A percentile compares a stretch with the other conserved stretches of the same genome.
Conservation (phyloP, 2,113 vertebrate species). For the Salvator merianae region DNA sequence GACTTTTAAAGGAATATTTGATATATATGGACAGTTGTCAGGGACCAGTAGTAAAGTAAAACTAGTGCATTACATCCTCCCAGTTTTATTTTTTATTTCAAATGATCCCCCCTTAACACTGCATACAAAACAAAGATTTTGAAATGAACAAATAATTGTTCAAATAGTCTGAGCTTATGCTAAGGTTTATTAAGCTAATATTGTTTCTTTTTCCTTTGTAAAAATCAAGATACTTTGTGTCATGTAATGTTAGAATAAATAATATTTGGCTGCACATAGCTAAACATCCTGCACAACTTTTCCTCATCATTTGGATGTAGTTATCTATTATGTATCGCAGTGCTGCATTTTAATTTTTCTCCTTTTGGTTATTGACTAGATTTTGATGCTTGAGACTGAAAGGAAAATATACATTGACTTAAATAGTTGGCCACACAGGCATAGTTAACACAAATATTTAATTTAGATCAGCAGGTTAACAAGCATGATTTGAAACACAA, state of each 20-base stretch:
- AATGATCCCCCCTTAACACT: background rate
- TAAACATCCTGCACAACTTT: too few relatives aligned
- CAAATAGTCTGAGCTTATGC: too few relatives aligned
- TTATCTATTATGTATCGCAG: background rate
- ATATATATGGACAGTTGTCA: background rate
- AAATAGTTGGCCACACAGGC: background rate
- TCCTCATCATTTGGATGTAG: background rate
- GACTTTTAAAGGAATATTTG: too few relatives aligned
- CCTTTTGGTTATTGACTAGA: background rate
- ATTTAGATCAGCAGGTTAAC: background rate
- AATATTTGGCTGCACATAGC: too few relatives aligned
- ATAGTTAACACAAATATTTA: background rate
- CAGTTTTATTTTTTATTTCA: background rate
- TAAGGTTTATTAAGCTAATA: too few relatives aligned
- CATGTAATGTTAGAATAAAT: too few relatives aligned
- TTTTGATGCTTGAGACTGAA: background rate
- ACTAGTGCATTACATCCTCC: background rate
- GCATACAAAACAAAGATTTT: too few relatives aligned
- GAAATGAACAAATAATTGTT: too few relatives aligned
- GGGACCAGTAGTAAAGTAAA: too few relatives aligned
- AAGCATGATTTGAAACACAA: background rate
- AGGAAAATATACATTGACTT: background rate
- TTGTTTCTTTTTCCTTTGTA: too few relatives aligned
- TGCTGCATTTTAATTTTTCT: background rate
- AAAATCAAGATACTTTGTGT: too few relatives aligned